These are phyloP conservation scores for Betta splendens DNA, from an alignment of 2,797 vertebrate genomes.

Conservation along the genomic window DNA sequence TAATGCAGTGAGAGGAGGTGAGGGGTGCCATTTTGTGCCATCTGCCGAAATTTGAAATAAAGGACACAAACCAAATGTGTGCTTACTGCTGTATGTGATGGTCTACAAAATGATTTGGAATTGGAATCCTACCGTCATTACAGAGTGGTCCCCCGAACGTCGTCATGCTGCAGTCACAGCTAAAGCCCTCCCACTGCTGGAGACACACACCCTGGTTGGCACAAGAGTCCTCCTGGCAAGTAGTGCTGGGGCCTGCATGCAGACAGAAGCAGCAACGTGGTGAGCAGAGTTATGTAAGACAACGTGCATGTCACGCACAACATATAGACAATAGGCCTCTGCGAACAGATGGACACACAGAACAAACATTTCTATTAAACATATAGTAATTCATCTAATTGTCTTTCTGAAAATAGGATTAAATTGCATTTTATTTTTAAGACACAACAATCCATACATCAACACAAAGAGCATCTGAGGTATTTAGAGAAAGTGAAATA, in stretches of 20 bases:
- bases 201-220: constrained; percentile 97
- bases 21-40: constrained; percentile 8
- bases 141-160: constrained; percentile 95
- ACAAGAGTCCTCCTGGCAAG: constrained; percentile 97
- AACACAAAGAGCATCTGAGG: not conserved
- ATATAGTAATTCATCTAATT: not conserved
- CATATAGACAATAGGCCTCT: constrained; percentile 32
- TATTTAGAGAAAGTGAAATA: not conserved
- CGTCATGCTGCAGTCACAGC: constrained; percentile 98
- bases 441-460: not conserved
- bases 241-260: constrained; percentile 93
- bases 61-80: not conserved
- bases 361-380: constrained; percentile 29
- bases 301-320: constrained; percentile 29
- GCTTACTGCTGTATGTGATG: not conserved
- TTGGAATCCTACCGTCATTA: constrained; percentile 90
- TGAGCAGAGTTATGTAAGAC: constrained; percentile 31
- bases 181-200: constrained; percentile 99
- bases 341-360: constrained; percentile 32
- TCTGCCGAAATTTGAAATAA: not conserved
- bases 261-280: constrained; percentile 48
- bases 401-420: constrained; percentile 3
- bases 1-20: constrained; percentile 7
- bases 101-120: not conserved
- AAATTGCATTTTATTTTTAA: not conserved